Percentiles rank a stretch among this genome's conserved stretches.
These are phyloP conservation scores for Nyctibius bracteatus DNA, from an alignment of 2,113 vertebrate genomes.

Conservation along the genomic window DNA sequence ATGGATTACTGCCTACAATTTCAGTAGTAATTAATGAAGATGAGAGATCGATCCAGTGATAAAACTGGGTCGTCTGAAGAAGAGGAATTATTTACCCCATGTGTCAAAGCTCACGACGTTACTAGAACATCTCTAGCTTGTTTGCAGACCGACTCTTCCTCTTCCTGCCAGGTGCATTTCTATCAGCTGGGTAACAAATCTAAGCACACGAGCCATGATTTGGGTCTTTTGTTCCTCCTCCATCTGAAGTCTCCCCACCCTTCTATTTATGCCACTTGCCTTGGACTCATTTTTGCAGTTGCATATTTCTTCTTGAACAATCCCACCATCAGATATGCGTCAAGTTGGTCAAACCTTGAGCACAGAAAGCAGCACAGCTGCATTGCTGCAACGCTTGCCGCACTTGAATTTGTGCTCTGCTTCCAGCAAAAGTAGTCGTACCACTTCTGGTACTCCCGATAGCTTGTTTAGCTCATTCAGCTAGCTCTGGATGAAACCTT, in stretches of 20 bases:
- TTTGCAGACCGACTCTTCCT: background rate
- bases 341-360: background rate
- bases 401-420: background rate
- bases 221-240: background rate
- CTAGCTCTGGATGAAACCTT: background rate
- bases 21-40: conserved; percentile 27
- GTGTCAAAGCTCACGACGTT: background rate
- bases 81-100: background rate
- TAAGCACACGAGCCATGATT: background rate
- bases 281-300: background rate
- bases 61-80: background rate
- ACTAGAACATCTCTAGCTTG: background rate
- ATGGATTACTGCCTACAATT: conserved; percentile 6
- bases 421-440: background rate
- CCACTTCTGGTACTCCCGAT: background rate
- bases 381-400: accelerated
- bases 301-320: background rate
- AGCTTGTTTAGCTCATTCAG: background rate
- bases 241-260: background rate
- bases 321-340: background rate
- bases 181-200: background rate
- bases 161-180: background rate
- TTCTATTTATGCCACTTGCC: background rate
- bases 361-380: background rate
- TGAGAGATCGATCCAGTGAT: background rate